Conservation (phyloP, 2,797 vertebrate genomes). For the Rhabdomys pumilio region DNA sequence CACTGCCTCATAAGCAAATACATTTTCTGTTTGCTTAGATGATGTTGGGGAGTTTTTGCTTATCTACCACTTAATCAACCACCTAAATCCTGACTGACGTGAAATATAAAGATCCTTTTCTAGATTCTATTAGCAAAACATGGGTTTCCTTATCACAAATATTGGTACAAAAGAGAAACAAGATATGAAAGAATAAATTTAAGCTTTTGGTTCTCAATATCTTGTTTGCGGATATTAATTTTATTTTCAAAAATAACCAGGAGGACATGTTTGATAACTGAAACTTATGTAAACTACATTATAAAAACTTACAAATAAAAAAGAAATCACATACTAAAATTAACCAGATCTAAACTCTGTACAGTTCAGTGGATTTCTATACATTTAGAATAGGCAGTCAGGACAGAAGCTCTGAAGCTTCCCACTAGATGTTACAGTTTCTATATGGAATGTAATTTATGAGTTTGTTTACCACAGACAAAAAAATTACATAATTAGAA, state of each 20-base stretch:
- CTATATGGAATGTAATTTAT: background rate
- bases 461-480: background rate
- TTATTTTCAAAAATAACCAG: constrained; percentile 22
- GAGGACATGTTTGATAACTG: background rate
- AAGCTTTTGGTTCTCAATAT: background rate
- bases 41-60: background rate
- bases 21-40: background rate
- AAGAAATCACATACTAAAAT: background rate
- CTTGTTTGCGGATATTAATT: background rate
- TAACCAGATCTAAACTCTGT: background rate
- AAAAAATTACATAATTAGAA: background rate
- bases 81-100: constrained; percentile 1
- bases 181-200: background rate
- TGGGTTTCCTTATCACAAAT: background rate
- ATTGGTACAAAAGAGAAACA: background rate
- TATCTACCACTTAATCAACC: background rate
- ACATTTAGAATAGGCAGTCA: background rate
- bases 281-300: background rate
- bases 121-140: background rate
- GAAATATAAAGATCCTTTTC: background rate
- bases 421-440: background rate
- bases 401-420: too few relatives aligned
- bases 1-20: constrained; percentile 43
- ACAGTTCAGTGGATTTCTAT: background rate
- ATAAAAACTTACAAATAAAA: background rate